Conservation (phyloP, 2,113 vertebrate genomes). For the Bufo bufo region DNA sequence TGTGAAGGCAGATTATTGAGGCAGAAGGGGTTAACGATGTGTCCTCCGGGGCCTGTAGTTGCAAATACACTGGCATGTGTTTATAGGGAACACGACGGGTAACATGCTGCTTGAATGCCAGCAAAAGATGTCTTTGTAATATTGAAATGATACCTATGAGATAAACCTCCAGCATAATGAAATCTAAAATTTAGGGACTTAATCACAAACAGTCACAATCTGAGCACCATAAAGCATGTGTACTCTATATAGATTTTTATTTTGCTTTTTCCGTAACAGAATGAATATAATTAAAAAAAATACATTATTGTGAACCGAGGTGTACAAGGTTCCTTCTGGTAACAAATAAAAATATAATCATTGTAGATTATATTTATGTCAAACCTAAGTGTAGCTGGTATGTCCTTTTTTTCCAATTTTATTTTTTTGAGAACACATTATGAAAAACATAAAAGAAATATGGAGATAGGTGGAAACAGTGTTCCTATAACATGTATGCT, state of each 20-base stretch:
- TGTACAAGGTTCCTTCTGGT: not conserved
- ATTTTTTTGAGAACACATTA: not conserved
- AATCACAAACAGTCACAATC: not conserved
- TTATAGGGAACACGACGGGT: conserved; percentile 17
- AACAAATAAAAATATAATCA: not conserved
- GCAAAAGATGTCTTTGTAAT: not conserved
- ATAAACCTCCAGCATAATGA: not conserved
- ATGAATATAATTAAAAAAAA: not conserved
- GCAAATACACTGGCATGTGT: conserved; percentile 28
- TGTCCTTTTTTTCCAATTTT: too few species aligned
- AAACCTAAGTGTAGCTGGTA: too few species aligned
- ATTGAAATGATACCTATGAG: conserved; percentile 28
- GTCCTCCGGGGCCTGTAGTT: conserved; percentile 4
- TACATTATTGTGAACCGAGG: not conserved
- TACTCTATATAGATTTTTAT: not conserved
- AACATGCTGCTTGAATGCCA: conserved; percentile 17
- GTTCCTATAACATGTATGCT: not conserved
- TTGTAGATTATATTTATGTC: not conserved
- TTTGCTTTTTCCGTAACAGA: not conserved
- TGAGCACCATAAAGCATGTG: not conserved
- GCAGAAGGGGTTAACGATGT: conserved; percentile 32
- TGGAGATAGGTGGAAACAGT: not conserved
- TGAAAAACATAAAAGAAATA: not conserved
- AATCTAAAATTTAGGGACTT: not conserved
- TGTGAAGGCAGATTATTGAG: not conserved